These are phyloP conservation scores for Hyposmocoma kahamanoa DNA, from an alignment of 1,140 invertebrate species.

Conservation along the genomic window DNA sequence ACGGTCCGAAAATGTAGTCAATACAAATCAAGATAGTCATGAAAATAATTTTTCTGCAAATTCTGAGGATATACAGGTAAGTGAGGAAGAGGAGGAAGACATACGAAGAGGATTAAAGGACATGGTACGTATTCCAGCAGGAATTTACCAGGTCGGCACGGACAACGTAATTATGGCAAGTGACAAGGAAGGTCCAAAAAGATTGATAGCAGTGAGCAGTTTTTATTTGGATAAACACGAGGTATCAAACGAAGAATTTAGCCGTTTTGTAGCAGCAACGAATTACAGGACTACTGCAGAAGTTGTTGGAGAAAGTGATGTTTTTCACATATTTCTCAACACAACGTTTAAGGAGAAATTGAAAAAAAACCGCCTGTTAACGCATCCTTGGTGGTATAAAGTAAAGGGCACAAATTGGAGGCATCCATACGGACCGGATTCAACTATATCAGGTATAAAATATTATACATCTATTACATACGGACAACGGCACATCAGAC, in stretches of 20 bases:
- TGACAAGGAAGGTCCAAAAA: slow-evolving; percentile 90
- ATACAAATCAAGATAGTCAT: too few relatives aligned
- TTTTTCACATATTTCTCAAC: slow-evolving; percentile 87
- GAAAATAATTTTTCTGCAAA: too few relatives aligned
- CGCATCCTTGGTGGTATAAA: slow-evolving; percentile 94
- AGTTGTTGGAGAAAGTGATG: slow-evolving; percentile 94
- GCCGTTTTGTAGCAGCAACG: slow-evolving; percentile 82
- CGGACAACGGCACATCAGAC: too few relatives aligned
- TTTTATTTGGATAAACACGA: slow-evolving; percentile 90
- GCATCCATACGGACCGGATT: slow-evolving; percentile 87
- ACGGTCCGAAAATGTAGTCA: too few relatives aligned
- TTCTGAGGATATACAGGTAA: too few relatives aligned
- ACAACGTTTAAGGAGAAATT: slow-evolving; percentile 78
- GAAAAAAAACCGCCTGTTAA: slow-evolving; percentile 83
- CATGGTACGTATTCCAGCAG: background rate
- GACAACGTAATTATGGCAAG: slow-evolving; percentile 84
- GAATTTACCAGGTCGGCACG: slow-evolving; percentile 1
- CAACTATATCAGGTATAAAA: slow-evolving; percentile 79
- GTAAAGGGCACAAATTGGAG: slow-evolving; percentile 85
- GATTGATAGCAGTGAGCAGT: slow-evolving; percentile 78
- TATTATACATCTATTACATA: too few relatives aligned
- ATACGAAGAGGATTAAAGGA: too few relatives aligned
- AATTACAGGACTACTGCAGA: slow-evolving; percentile 93
- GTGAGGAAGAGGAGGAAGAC: too few relatives aligned
- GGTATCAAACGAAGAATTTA: slow-evolving; percentile 61